Evolutionary conservation across 2,113 vertebrate genomes (phyloP), one percentile per base, ranked within the genome.

Genomic region (Epinephelus lanceolatus): DNA sequence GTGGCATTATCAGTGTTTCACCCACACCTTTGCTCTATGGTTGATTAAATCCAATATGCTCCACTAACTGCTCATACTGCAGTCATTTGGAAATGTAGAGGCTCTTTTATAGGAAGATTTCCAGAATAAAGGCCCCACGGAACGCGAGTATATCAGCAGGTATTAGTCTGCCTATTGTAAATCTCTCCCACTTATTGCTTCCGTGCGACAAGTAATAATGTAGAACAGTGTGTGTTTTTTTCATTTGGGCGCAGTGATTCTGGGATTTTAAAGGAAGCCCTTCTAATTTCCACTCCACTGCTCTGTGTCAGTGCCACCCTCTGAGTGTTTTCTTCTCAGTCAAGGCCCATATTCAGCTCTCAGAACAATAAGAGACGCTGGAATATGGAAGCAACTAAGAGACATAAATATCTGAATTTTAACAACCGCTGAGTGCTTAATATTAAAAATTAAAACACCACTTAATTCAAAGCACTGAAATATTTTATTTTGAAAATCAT

Each of bases 1-100:
- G 15, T 10, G 25, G 12, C 40, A 17, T 59, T 76, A 70, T 61
- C 56, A 67, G 76, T 19, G 62, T 83, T 76, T 88, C 76, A 75
- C 33, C 18, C 69, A 56, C 70, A 68, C 70, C 42, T 86, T 47
- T 61, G 65, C 51, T 76, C 51, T 55, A 67, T 70, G 76, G 51
- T 72, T 80, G 84, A 84, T 87, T 85, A 76, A 83, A 80, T 85
- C 86, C 71, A 85, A 70, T 61, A 71, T 59, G 61, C 70, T 62
- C 66, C 69, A 21, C 61, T 73, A 69, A 69, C 70, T 69, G 23
- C 61, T 78, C 72, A 30, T 61, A 17, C 57, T 37, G 70, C 77
- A 55, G 37, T 62, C 60, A 70, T 79, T 65, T 82, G 52, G 25
- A 73, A 78, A 71, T 60, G 57, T 71, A 25, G 47, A 61, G 67